Evolutionary conservation across 2,888 invertebrate species (phyloP), one percentile per base, ranked within the genome.

Genomic region (Troglohyphantes excavatus): DNA sequence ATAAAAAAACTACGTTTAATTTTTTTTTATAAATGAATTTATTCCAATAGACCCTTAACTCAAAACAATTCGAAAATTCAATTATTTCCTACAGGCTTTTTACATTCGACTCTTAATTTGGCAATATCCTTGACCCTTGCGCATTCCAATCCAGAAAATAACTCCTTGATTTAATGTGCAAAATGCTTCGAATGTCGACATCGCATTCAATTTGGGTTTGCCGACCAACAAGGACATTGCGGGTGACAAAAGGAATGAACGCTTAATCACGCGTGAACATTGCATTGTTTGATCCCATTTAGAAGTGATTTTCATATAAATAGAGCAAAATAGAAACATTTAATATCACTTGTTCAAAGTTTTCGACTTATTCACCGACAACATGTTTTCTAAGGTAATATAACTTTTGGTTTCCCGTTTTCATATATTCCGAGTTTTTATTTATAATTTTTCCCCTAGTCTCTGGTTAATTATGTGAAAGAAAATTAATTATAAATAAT

Each of bases 341-440:
- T 53, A 53, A n/a, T 53, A 53, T 53, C 53, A 53, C 53, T 53
- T 53, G 53, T 11, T 53, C 53, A 53, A 53, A 53, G 53, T 53
- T 53, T 53, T 53, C 53, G 5, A 53, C 9, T 13, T 39, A 39
- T 39, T 39, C 9, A 39, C 13, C 9, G n/a, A 13, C n/a, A 53
- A 17, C 53, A 53, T 53, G 53, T 17, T 53, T 53, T 53, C 53
- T 53, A 13, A 53, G 53, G 53, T 53, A 53, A 53, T n/a, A 39
- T 39, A 39, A 13, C 39, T 39, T 39, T 11, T 39, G n/a, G 3
- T 39, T 39, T 39, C 39, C 7, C 7, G 13, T n/a, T 39, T 13
- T 39, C 9, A n/a, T n/a, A n/a, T n/a, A n/a, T n/a, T n/a, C n/a
- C n/a, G n/a, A n/a, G n/a, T n/a, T n/a, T n/a, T n/a, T n/a, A n/a